Base-by-base conservation (phyloP, 2,888 invertebrate genomes). In the Diarsia rubi region DNA sequence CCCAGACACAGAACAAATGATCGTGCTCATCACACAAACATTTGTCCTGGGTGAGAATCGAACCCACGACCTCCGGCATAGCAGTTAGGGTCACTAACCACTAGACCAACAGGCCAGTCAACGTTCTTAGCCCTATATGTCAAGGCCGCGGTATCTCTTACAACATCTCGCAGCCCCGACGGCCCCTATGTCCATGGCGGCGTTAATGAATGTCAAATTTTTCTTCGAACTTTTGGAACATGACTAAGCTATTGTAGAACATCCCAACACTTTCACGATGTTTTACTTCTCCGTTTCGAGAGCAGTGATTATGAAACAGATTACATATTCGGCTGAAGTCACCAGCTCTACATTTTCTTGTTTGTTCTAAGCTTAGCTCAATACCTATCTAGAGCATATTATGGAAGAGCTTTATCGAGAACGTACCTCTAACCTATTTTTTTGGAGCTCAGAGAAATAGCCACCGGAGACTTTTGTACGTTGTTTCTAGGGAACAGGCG, bases 401-500 rank as follows among this genome's bases (percentile, higher is more conserved):
- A 31, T 4, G 57, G 9, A 9, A 11, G 27, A 37, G 9, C 16
- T 47, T 59, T 72, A 59, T 27, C 21, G 42, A 42, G 11, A 44
- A 16, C 44, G 16, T 24, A 44, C 47, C 11, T 14, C n/a, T 54
- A 27, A 45, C 16, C 21, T 47, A 16, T 31, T 78, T 69, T n/a
- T 49, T 37, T 42, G n/a, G 19, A 27, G 19, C 14, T 47, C 37
- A 1, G 37, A 11, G 47, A 24, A 57, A 24, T 27, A 59, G 45
- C 77, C 16, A 45, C 24, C 8, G 4, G 6, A 45, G 42, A 42
- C 1, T 27, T 12, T 47, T 44, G 12, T 44, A 24, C 14, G 69
- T 49, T 44, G 16, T 79, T 27, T 42, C 19, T 57, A 65, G 52
- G 74, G 67, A 42, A 45, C 19, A 27, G 27, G 8, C 37, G 27